phyloP scores from a whole-genome alignment of 2,888 invertebrate species.

The Chrysolina americana region DNA sequence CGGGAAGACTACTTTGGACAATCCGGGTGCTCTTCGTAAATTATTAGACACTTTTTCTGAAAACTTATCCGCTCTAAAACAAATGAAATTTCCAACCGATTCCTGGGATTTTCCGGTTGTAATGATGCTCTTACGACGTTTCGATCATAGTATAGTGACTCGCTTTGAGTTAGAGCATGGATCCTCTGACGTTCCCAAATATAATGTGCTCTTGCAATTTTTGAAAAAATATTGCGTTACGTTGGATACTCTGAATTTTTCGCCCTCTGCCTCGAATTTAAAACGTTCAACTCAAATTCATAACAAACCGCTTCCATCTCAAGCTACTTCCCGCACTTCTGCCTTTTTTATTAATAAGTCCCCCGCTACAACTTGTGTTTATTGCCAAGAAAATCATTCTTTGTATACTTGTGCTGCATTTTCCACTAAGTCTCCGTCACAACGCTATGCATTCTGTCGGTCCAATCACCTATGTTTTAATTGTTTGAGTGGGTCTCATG shows the following conservation, averaged over 20 bases:
- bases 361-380: not conserved
- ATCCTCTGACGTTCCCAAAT: not conserved
- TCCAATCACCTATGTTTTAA: not conserved
- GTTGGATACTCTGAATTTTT: not conserved
- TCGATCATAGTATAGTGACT: not conserved
- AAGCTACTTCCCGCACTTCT: not conserved
- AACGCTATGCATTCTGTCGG: not conserved
- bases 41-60: conserved; percentile 1
- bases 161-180: conserved; percentile 4
- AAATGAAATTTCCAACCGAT: not conserved
- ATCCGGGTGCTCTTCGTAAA: conserved; percentile 5
- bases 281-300: not conserved
- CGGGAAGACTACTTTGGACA: not conserved
- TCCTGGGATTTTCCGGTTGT: conserved; percentile 8
- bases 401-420: conserved; percentile 9
- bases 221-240: not conserved
- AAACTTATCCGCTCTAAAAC: not conserved
- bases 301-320: not conserved
- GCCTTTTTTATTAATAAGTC: conserved; percentile 5
- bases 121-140: conserved; percentile 23
- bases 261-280: not conserved
- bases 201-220: not conserved
- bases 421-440: not conserved
- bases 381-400: conserved; percentile 1
- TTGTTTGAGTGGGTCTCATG: not conserved